Conservation (phyloP, 2,113 vertebrate species). For the Lampris incognitus region DNA sequence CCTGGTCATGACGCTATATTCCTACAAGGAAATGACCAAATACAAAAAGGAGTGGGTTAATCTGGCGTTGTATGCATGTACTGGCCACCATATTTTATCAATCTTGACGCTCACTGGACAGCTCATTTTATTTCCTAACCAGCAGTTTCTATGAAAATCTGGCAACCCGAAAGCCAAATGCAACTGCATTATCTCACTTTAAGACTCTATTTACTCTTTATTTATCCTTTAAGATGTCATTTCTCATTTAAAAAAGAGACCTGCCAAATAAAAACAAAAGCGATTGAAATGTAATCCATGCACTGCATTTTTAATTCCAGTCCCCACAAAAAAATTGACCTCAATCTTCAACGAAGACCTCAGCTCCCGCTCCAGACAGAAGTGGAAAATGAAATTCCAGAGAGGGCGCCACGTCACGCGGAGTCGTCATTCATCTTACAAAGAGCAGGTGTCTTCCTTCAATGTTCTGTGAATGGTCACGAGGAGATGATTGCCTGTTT, state of each 20-base stretch:
- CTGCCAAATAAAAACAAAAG: background rate
- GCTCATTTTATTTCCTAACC: too few relatives aligned
- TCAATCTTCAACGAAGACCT: slow-evolving; percentile 40
- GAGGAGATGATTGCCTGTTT: slow-evolving; percentile 38
- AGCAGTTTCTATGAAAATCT: too few relatives aligned
- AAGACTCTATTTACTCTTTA: background rate
- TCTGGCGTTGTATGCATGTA: too few relatives aligned
- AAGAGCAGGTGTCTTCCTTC: background rate
- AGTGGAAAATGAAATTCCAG: slow-evolving; percentile 40
- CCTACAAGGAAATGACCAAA: too few relatives aligned
- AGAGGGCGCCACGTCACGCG: background rate
- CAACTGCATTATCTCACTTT: background rate
- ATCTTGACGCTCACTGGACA: too few relatives aligned
- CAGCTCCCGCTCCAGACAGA: slow-evolving; percentile 26
- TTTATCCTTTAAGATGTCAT: slow-evolving; percentile 1
- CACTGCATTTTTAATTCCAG: background rate
- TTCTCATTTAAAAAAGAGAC: background rate
- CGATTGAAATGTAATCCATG: slow-evolving; percentile 3
- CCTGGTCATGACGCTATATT: too few relatives aligned
- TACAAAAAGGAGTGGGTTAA: too few relatives aligned
- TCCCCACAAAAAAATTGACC: slow-evolving; percentile 2
- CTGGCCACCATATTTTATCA: too few relatives aligned
- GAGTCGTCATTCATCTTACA: slow-evolving; percentile 38
- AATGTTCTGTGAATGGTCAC: slow-evolving; percentile 12
- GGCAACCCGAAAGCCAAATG: too few relatives aligned